These are phyloP conservation scores for Marmota monax DNA, from an alignment of 2,113 vertebrate species.

Conservation along the genomic window DNA sequence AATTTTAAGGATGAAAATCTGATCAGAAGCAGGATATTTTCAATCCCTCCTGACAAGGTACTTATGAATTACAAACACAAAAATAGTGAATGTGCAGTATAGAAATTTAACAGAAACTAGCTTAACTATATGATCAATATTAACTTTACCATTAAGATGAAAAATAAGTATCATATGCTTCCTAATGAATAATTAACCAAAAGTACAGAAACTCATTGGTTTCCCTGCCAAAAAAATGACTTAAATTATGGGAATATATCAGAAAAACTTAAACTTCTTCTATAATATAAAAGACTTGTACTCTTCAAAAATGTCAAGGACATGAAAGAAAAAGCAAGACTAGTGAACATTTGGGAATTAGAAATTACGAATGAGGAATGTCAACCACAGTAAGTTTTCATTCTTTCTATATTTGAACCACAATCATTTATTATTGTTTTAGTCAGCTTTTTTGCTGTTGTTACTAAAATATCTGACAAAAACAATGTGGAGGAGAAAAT, in stretches of 20 bases:
- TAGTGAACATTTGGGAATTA: not conserved
- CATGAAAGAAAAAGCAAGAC: not conserved
- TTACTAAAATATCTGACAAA: too few species aligned
- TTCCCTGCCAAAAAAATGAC: not conserved
- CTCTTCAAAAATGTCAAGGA: constrained; percentile 50
- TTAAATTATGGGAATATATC: not conserved
- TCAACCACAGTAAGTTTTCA: not conserved
- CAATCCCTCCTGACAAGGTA: not conserved
- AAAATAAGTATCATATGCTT: not conserved
- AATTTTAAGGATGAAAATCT: not conserved
- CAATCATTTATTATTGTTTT: not conserved
- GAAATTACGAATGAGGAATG: not conserved
- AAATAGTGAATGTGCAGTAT: not conserved
- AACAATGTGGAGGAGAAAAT: too few species aligned
- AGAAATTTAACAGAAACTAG: not conserved
- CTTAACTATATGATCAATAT: not conserved
- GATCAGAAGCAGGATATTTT: not conserved
- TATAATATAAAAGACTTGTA: not conserved
- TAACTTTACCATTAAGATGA: not conserved
- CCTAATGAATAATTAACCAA: not conserved
- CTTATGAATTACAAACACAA: not conserved
- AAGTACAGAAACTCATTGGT: not conserved
- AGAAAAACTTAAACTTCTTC: constrained; percentile 11
- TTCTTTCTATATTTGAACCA: not conserved
- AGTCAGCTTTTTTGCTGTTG: too few species aligned